Evolutionary conservation across 2,888 invertebrate genomes (phyloP), one percentile per base, ranked within the genome.

Genomic region (Phoronis australis): DNA sequence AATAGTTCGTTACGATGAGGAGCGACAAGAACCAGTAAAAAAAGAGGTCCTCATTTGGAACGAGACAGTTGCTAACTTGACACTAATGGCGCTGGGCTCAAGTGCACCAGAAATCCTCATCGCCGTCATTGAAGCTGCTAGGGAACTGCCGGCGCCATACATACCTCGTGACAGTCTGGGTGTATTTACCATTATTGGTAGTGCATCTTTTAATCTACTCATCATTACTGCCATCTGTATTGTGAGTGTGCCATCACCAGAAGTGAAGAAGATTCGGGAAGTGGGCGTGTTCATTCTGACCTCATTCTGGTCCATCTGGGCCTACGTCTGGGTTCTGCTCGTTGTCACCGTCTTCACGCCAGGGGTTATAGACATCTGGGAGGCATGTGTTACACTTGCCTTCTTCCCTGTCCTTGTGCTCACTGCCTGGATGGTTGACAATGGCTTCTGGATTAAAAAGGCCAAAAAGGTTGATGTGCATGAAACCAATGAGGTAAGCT

Each of bases 251-350:
- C 57, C 62, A 18, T 49, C 52, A 24, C 61, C 63, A 6, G 42
- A 59, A 2, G 47, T 57, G 1, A 72, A 72, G 55, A 53, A 47
- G 26, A 63, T 72, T 40, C 61, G 62, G 44, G 71, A 71, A 54
- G 60, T 69, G 47, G 70, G 70, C 12, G 73, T 73, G 43, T 73
- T 72, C 48, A 31, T 65, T 18, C 48, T 71, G 47, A 73, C 73
- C 21, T 61, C 69, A 9, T 48, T 60, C 24, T 71, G 69, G 66
- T 69, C 69, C n/a, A 57, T 73, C 20, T 69, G 66, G 62, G 73
- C 73, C 21, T 73, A 73, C 51, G 45, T 73, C n/a, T 73, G 73
- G 73, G 71, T 73, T 70, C 59, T 73, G 52, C 40, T 73, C 15
- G 66, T 66, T 15, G 66, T 71, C 9, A 52, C 57, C 37, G 65